Conservation (phyloP, 2,113 vertebrate genomes). For the Grammomys surdaster region DNA sequence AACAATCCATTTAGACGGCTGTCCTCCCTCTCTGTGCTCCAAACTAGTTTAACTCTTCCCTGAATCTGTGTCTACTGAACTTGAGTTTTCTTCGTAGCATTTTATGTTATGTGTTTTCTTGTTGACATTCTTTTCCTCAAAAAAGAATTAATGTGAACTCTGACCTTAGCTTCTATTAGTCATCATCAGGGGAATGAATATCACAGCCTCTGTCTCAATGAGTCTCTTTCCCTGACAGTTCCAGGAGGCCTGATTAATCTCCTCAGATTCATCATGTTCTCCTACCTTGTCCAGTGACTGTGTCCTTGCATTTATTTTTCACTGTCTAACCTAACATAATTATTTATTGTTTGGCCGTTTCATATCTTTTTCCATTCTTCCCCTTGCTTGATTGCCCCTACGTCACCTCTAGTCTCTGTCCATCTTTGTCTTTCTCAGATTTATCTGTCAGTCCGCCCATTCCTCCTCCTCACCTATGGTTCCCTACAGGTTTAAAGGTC, state of each 20-base stretch:
- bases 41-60: conserved; percentile 33
- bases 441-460: background rate
- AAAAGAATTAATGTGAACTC: conserved; percentile 23
- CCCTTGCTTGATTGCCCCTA: background rate
- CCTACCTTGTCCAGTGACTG: background rate
- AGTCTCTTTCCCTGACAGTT: background rate
- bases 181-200: background rate
- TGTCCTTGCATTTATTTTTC: conserved; percentile 34
- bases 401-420: background rate
- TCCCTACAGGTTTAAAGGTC: background rate
- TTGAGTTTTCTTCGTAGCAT: conserved; percentile 35
- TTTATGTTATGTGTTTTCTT: conserved; percentile 18
- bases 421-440: background rate
- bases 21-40: background rate
- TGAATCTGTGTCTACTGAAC: conserved; percentile 6
- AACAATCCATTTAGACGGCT: background rate
- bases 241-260: background rate
- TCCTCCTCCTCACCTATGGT: background rate
- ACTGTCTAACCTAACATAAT: background rate
- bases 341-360: conserved; percentile 32
- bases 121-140: background rate
- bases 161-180: background rate
- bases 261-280: background rate
- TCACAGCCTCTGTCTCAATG: background rate
- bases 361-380: background rate